Evolutionary conservation across 2,797 vertebrate species (phyloP).

Genomic region (Clamator glandarius): DNA sequence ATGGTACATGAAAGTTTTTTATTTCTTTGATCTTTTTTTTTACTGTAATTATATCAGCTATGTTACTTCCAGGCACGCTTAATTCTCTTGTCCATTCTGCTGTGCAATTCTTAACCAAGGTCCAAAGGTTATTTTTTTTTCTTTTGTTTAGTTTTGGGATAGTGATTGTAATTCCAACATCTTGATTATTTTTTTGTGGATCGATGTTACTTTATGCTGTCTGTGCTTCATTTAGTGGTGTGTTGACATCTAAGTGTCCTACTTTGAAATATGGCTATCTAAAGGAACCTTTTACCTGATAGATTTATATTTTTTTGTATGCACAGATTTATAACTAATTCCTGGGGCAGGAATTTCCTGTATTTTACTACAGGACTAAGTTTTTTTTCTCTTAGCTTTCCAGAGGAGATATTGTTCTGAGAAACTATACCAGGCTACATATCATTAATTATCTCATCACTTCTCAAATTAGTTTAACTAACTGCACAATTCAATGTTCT

Average conservation of each 20-base stretch:
- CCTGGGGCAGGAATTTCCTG: background rate
- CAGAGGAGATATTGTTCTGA: background rate
- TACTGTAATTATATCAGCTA: constrained; percentile 61
- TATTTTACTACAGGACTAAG: background rate
- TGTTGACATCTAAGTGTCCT: background rate
- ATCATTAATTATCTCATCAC: background rate
- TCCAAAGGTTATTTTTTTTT: background rate
- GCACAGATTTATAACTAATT: background rate
- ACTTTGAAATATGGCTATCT: background rate
- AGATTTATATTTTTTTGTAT: background rate
- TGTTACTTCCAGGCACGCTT: constrained; percentile 47
- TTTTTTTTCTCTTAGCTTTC: background rate
- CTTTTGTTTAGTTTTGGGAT: background rate
- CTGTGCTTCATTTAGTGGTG: background rate
- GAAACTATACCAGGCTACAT: background rate
- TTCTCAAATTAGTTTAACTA: background rate
- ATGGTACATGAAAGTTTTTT: constrained; percentile 55
- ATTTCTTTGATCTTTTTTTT: constrained; percentile 50
- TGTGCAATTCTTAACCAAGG: constrained; percentile 20
- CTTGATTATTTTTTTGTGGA: background rate
- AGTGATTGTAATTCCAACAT: background rate
- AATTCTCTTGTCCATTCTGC: constrained; percentile 35
- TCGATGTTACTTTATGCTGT: background rate
- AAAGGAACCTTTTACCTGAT: background rate
- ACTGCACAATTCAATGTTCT: background rate